Evolutionary conservation across 2,797 vertebrate species (phyloP), one percentile per base, ranked within the genome.

Genomic region (Cheirogaleus major): DNA sequence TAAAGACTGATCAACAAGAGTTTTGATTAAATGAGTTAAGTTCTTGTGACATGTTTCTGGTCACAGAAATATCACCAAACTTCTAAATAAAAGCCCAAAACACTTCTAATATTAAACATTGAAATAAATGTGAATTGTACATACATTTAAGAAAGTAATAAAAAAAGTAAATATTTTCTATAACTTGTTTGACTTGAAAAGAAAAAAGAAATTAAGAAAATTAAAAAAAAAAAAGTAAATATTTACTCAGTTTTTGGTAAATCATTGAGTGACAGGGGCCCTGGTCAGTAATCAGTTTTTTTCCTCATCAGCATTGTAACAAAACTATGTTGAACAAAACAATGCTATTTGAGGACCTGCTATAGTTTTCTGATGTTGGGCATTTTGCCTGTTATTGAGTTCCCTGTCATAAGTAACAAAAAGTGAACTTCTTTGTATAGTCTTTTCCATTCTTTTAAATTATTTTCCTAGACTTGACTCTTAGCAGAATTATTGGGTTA

Each of bases 401-500:
- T 85, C 92, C 30, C 65, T 75, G 0, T 84, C 93, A 30, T n/a
- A 63, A 43, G 13, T 83, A 63, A 83, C 57, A 48, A 90, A 48
- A 92, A 84, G 5, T 90, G 75, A 93, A 92, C 65, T 79, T 86
- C 50, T 69, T 72, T 61, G 13, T 93, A 48, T 59, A 76, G 32
- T 20, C 1, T 90, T 95, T 38, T 76, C 43, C 43, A 3, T 50
- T 86, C 85, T 83, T 78, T 23, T 22, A 82, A 25, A 73, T 69
- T 61, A n/a, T 81, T 92, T 93, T 86, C 38, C 13, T 96, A 59
- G 5, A 57, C 30, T 97, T 94, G 45, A 95, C 8, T 52, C 20
- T 55, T 45, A 84, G 38, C 25, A 95, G 32, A 57, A 75, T 95
- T 80, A 76, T 35, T 48, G 17, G 43, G 27, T 95, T 95, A 96